Conservation (phyloP, 2,888 invertebrate species). For the Drosophila sordidula region DNA sequence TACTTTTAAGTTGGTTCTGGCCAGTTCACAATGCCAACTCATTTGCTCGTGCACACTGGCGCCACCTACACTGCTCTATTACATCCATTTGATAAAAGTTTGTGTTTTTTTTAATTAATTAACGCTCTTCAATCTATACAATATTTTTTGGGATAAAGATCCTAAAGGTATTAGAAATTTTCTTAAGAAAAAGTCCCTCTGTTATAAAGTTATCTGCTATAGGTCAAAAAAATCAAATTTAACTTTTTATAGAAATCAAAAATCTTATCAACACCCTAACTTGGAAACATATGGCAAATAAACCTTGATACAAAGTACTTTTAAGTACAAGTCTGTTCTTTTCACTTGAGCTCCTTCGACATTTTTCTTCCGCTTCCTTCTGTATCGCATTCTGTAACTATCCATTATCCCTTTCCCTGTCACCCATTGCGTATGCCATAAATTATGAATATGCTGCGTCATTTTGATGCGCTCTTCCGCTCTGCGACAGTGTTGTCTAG, state of each 20-base stretch:
- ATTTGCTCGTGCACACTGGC: conserved; percentile 25
- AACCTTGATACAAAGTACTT: not conserved
- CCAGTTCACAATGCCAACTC: conserved; percentile 22
- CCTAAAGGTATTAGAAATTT: too few relatives aligned
- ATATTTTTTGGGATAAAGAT: too few relatives aligned
- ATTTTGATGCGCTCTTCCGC: conserved; percentile 41
- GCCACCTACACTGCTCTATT: conserved; percentile 26
- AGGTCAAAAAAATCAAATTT: too few relatives aligned
- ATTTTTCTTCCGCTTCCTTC: not conserved
- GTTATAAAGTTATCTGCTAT: too few relatives aligned
- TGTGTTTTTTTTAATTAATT: too few relatives aligned
- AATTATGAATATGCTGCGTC: conserved; percentile 70
- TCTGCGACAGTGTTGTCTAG: conserved; percentile 33
- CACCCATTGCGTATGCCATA: conserved; percentile 61
- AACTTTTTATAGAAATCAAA: too few relatives aligned
- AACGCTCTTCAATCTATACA: too few relatives aligned
- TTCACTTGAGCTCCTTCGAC: not conserved
- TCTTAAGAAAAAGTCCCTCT: too few relatives aligned
- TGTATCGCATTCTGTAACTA: not conserved
- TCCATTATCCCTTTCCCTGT: conserved; percentile 3
- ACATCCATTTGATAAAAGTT: not conserved
- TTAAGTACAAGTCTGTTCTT: too few relatives aligned
- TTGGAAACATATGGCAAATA: too few relatives aligned
- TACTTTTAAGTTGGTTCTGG: conserved; percentile 49
- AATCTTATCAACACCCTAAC: too few relatives aligned